Percentiles rank a stretch among this genome's conserved stretches.
phyloP scores from a whole-genome alignment of 2,888 invertebrate species.

The Nemoura dubitans region DNA sequence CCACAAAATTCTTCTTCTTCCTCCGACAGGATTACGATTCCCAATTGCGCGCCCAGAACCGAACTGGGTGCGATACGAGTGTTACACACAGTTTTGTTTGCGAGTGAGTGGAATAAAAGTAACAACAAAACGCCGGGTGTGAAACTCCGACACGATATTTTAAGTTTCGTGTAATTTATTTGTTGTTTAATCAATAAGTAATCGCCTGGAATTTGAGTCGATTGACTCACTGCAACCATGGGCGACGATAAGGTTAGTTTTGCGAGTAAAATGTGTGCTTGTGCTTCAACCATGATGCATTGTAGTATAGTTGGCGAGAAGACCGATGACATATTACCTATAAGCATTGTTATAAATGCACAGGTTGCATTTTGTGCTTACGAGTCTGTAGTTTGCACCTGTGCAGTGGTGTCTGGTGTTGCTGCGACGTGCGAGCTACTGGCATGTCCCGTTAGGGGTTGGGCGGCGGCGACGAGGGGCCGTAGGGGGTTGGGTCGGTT shows the following conservation, averaged over 20 bases:
- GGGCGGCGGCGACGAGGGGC: not conserved
- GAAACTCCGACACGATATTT: slow-evolving; percentile 9
- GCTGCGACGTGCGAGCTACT: not conserved
- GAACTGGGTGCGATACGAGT: not conserved
- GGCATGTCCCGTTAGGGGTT: not conserved
- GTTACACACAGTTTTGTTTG: slow-evolving; percentile 15
- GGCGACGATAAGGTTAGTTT: slow-evolving; percentile 29
- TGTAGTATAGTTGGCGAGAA: not conserved
- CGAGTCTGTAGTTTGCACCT: not conserved
- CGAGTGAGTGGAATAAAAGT: slow-evolving; percentile 31
- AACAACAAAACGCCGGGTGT: slow-evolving; percentile 29
- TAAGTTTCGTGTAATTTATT: slow-evolving; percentile 31
- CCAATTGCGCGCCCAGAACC: not conserved
- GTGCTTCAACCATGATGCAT: not conserved
- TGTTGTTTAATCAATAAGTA: slow-evolving; percentile 1
- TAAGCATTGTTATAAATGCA: not conserved
- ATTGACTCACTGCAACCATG: slow-evolving; percentile 26
- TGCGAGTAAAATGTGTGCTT: not conserved
- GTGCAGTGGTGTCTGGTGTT: not conserved
- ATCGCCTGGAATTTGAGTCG: slow-evolving; percentile 18
- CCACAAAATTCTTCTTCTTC: not conserved
- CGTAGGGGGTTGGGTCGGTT: not conserved
- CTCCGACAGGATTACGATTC: not conserved
- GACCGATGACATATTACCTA: not conserved
- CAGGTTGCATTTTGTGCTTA: not conserved